A percentile compares a stretch with the other conserved stretches of the same genome.
These are phyloP conservation scores for Aradophagus sp. DNA, from an alignment of 1,140 invertebrate species.

Conservation along the genomic window DNA sequence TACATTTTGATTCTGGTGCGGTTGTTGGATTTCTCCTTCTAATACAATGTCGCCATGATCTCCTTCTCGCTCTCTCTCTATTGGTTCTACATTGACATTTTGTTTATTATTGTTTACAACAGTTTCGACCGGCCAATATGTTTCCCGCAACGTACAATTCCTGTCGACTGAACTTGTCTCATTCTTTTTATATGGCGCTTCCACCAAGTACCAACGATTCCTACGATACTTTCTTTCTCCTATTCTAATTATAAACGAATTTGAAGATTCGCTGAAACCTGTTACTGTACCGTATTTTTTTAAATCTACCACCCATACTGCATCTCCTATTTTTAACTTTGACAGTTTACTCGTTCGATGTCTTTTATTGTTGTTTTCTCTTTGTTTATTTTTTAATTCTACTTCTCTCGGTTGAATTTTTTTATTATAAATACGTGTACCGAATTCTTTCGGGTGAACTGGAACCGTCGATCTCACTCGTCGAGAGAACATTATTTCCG, in stretches of 20 bases:
- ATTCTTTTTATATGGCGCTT: constrained; percentile 13
- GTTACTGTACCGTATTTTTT: constrained; percentile 16
- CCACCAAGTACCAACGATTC: constrained; percentile 39
- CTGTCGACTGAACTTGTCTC: no score
- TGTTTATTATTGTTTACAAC: no score
- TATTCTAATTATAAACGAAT: constrained; percentile 25
- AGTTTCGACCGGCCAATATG: no score
- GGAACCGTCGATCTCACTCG: constrained; percentile 43
- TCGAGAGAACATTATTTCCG: constrained; percentile 54
- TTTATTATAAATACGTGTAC: not conserved
- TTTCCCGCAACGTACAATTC: no score
- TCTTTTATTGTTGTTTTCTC: constrained; percentile 28
- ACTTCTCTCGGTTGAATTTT: constrained; percentile 9
- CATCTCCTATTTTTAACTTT: constrained; percentile 17
- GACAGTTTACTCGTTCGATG: constrained; percentile 28
- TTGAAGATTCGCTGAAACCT: constrained; percentile 7
- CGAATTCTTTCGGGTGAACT: constrained; percentile 1
- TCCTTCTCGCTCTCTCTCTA: no score
- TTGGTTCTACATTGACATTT: no score
- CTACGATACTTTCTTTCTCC: constrained; percentile 17
- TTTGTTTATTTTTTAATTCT: constrained; percentile 24
- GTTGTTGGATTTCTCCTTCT: no score
- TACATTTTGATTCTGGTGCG: no score
- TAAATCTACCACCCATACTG: constrained; percentile 44
- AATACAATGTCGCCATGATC: no score